phyloP scores from a whole-genome alignment of 2,797 vertebrate species.

The Melanotaenia pygmaea region DNA sequence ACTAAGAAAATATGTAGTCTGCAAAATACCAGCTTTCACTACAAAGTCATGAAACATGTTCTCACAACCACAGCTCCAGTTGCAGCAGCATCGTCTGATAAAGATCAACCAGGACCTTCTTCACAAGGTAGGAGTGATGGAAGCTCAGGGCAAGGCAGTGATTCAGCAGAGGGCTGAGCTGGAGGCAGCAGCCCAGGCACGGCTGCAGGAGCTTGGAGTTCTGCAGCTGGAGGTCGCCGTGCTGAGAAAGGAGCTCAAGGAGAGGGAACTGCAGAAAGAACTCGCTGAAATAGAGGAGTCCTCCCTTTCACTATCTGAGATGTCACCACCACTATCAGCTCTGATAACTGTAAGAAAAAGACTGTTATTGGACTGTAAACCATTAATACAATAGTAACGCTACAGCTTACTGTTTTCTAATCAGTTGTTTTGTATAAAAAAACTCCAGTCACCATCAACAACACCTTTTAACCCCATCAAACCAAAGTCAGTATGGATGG shows the following conservation, averaged over 20 bases:
- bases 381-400: neutral
- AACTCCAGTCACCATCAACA: slow-evolving; percentile 50
- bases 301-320: slow-evolving; percentile 13
- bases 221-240: slow-evolving; percentile 83
- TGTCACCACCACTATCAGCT: slow-evolving; percentile 14
- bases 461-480: slow-evolving; percentile 23
- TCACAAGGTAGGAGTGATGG: slow-evolving; percentile 86
- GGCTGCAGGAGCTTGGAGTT: slow-evolving; percentile 87
- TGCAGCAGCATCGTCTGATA: slow-evolving; percentile 92
- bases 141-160: slow-evolving; percentile 89
- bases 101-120: slow-evolving; percentile 94
- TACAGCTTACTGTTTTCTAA: neutral
- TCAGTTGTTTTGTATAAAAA: slow-evolving; percentile 31
- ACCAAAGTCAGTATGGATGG: slow-evolving; percentile 75
- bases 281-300: slow-evolving; percentile 26
- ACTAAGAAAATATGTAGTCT: neutral
- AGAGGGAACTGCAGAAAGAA: slow-evolving; percentile 57
- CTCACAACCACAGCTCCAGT: slow-evolving; percentile 85
- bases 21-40: neutral
- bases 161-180: slow-evolving; percentile 92
- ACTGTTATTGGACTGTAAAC: neutral
- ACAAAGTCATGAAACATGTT: neutral
- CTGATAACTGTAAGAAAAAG: slow-evolving; percentile 40
- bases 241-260: slow-evolving; percentile 84
- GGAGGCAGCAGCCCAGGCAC: slow-evolving; percentile 88